phyloP scores from a whole-genome alignment of 2,797 vertebrate species.

The Phrynocephalus forsythii region DNA sequence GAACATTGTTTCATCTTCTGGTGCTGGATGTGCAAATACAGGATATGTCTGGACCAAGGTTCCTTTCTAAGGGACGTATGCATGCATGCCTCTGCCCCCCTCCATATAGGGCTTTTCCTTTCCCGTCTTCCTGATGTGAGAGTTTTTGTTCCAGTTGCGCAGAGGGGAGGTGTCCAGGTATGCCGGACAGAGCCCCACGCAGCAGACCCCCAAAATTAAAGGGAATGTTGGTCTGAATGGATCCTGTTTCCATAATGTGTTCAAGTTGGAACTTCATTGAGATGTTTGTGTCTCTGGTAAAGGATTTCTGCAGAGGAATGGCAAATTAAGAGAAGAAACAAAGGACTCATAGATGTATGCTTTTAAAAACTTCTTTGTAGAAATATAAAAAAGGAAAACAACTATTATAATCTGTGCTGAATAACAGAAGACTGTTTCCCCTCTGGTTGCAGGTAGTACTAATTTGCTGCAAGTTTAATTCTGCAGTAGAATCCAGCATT shows the following conservation, averaged over 20 bases:
- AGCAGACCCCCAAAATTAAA: no score
- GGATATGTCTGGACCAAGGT: background rate
- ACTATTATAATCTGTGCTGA: slow-evolving; percentile 13
- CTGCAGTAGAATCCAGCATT: background rate
- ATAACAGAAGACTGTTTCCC: background rate
- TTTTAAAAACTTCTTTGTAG: background rate
- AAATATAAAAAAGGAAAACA: background rate
- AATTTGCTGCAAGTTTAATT: background rate
- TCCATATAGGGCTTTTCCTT: no score
- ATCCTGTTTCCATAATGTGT: slow-evolving; percentile 23
- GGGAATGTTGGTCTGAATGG: background rate
- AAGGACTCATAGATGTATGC: background rate
- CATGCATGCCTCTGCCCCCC: no score
- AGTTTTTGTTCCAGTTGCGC: no score
- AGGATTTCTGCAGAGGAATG: background rate
- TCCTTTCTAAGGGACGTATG: no score
- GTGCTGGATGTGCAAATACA: slow-evolving; percentile 22
- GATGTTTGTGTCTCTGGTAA: slow-evolving; percentile 26
- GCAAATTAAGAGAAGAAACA: background rate
- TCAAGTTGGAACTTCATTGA: slow-evolving; percentile 17
- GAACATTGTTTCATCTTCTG: background rate
- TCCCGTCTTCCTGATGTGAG: no score
- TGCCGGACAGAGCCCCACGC: no score
- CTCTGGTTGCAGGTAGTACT: background rate
- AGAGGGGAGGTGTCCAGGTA: no score